Evolutionary conservation across 92 coral and sea anemone species (phyloP).

Genomic region (Plumapathes pennacea): DNA sequence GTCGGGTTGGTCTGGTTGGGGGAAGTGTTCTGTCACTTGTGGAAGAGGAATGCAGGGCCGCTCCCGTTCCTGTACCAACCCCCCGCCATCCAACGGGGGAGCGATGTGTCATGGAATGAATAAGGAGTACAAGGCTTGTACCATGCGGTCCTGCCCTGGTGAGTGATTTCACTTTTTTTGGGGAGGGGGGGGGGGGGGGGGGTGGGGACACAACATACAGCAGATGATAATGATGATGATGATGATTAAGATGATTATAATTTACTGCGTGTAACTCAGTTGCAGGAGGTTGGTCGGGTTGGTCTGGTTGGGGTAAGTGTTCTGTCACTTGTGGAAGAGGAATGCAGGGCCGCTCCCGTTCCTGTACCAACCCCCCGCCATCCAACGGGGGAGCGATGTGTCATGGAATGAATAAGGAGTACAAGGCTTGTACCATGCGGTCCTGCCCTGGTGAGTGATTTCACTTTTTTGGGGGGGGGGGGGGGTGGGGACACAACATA

Average conservation of each 20-base stretch:
- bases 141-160: constrained; percentile 10
- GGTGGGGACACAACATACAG: neutral
- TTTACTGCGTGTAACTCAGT: too few relatives aligned
- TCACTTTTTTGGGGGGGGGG: neutral
- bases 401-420: neutral
- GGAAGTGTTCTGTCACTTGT: constrained; percentile 4
- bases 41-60: constrained; percentile 11
- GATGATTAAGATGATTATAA: too few relatives aligned
- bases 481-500: neutral
- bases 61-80: constrained; percentile 6
- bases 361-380: constrained; percentile 8
- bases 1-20: constrained; percentile 18
- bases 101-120: constrained; percentile 2
- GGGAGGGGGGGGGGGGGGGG: neutral
- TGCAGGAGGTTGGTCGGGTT: constrained; percentile 21
- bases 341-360: constrained; percentile 1
- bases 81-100: constrained; percentile 6
- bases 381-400: constrained; percentile 6
- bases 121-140: neutral
- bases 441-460: constrained; percentile 18
- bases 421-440: neutral
- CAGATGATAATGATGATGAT: neutral
- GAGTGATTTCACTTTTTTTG: neutral
- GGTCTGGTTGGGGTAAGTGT: constrained; percentile 9
- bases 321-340: constrained; percentile 14